These are phyloP conservation scores for Sebastes itinus DNA, from an alignment of 2,797 vertebrate species.

Conservation along the genomic window DNA sequence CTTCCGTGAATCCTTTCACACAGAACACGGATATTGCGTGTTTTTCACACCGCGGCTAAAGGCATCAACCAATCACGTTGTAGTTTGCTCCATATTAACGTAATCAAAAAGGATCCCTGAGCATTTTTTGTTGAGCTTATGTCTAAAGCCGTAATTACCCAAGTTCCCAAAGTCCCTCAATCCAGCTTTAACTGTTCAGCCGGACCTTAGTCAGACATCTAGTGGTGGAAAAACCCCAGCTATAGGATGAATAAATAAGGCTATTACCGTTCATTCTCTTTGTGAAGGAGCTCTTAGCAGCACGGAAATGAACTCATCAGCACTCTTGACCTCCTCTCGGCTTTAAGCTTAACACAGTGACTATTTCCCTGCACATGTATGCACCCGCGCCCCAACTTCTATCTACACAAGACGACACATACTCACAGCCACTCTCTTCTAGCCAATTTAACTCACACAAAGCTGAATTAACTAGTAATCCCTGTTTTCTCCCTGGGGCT, in stretches of 20 bases:
- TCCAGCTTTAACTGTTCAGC: neutral
- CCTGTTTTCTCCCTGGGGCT: constrained; percentile 51
- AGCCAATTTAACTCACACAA: constrained; percentile 69
- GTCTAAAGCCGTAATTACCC: neutral
- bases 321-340: constrained; percentile 3
- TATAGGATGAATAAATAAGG: neutral
- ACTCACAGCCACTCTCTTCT: constrained; percentile 40
- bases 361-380: neutral
- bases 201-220: neutral
- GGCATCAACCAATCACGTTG: too few species aligned
- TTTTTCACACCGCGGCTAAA: too few species aligned
- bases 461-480: constrained; percentile 67
- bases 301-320: neutral
- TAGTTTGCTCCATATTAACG: neutral
- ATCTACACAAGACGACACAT: neutral
- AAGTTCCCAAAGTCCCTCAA: neutral
- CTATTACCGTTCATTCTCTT: neutral
- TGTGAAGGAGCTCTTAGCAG: neutral
- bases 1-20: too few species aligned
- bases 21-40: too few species aligned
- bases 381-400: neutral
- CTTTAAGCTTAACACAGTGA: neutral
- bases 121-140: neutral
- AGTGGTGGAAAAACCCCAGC: neutral
- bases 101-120: neutral